Base-by-base conservation (phyloP, 2,113 vertebrate species). In the Elephas maximus region DNA sequence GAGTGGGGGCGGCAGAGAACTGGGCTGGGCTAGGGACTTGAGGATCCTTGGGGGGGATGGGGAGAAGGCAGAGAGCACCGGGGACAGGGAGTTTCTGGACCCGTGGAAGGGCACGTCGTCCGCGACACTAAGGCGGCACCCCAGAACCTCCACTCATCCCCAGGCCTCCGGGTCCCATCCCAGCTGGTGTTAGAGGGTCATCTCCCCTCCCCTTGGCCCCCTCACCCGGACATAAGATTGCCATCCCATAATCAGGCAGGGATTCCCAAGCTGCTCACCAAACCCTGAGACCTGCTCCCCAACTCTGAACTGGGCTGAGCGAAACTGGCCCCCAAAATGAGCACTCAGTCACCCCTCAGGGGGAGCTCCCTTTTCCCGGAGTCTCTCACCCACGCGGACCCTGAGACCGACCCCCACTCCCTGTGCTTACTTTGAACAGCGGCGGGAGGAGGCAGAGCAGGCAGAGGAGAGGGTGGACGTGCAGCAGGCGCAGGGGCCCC, bases 381-480 rank as follows among this genome's bases (percentile, higher is more conserved):
- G 7, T 48, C 84, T 5, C 45, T 18, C 14, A 51, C 44, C 45
- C 23, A 26, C 14, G 76, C 44, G 1, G 26, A 11, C 57, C 33
- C 21, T 0, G 51, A 51, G 37, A 51, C 7, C 2, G 6, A 6
- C 23, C 37, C 26, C 21, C 6, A 15, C 44, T 2, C 10, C 62
- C 37, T 1, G 4, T 74, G 97, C 97, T 98, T 96, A 98, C 97
- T 87, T 67, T 78, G 73, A 97, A 88, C 51, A 97, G 93, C 1
- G 6, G 51, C 2, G 48, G 74, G 28, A 97, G 90, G 67, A 97
- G 45, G 41, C 76, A 90, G 45, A 96, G 63, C 53, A 97, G 73
- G 57, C 92, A 95, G 84, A 97, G 74, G 45, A 94, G 45, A 5
- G 37, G 45, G 30, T 20, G 82, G 18, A 44, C 37, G 12, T 9